Conservation (phyloP, 2,113 vertebrate species). For the Azemiops feae region DNA sequence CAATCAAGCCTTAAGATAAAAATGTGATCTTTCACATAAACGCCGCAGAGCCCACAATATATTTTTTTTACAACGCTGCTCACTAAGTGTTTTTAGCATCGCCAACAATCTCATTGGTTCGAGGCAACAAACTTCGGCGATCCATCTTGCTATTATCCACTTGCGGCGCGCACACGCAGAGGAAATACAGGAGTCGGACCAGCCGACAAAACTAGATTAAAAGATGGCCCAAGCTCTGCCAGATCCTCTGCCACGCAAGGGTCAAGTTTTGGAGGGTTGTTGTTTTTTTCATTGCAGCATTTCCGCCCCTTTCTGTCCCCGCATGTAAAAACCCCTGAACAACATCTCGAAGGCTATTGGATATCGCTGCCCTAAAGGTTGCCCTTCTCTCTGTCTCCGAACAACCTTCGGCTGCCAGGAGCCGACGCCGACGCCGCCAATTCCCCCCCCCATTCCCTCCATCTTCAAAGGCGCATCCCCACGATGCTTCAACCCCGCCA, state of each 20-base stretch:
- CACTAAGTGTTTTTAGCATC: background rate
- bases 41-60: background rate
- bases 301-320: conserved; percentile 16
- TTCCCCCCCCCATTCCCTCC: background rate
- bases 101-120: background rate
- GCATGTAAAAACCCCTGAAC: background rate
- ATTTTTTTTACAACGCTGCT: background rate
- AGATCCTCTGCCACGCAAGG: background rate
- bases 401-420: background rate
- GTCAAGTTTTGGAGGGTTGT: background rate
- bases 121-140: background rate
- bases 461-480: conserved; percentile 13
- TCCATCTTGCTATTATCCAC: background rate
- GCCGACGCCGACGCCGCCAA: background rate
- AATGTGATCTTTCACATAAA: background rate
- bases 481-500: background rate
- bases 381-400: background rate
- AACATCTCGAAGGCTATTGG: background rate
- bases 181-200: background rate
- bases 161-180: background rate
- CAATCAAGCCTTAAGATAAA: background rate
- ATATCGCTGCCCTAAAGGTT: background rate
- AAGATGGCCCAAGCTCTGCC: background rate
- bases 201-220: background rate
- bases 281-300: background rate